phyloP scores from a whole-genome alignment of 2,113 vertebrate genomes.

The cattle (Bos taurus) region ARS-UCD2.0 NC_037338.1:87972001-87972500 shows the following conservation, averaged over 20 bases:
- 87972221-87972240: not conserved
- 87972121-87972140: no score
- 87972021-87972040: not conserved
- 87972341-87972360: not conserved
- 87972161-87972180: not conserved
- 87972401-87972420: not conserved
- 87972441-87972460: not conserved
- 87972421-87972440: not conserved
- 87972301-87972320: not conserved
- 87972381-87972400: not conserved
- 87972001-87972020: not conserved
- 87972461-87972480: not conserved
- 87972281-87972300: not conserved
- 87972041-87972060: not conserved
- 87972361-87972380: not conserved
- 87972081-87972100: not conserved
- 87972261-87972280: not conserved
- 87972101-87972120: not conserved
- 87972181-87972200: no score
- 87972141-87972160: not conserved
- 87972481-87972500: not conserved
- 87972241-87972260: rapidly evolving
- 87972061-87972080: not conserved
- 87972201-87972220: not conserved
- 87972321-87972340: no score